Evolutionary conservation across 2,888 invertebrate species (phyloP).

Genomic region (Scaptomyza cyrtandrae): DNA sequence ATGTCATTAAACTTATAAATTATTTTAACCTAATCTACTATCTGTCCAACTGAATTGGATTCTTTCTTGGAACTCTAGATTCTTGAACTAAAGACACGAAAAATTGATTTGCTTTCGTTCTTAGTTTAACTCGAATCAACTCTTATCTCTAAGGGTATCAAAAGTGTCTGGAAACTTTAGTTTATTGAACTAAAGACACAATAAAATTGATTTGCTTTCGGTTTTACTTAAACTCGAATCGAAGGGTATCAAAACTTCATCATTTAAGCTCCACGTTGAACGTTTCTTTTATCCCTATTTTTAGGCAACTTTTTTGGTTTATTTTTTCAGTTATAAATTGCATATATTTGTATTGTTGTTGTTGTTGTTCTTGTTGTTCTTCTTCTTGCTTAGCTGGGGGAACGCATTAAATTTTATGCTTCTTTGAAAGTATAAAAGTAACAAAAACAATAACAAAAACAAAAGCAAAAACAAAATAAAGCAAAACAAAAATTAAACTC

Average conservation of each 20-base stretch:
- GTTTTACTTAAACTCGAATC: too few species aligned
- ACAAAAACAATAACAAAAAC: not conserved
- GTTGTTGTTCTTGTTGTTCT: too few species aligned
- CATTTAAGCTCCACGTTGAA: not conserved
- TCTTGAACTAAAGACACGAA: not conserved
- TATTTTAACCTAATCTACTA: too few species aligned
- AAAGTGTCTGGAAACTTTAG: too few species aligned
- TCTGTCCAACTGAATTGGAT: too few species aligned
- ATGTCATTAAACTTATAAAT: too few species aligned
- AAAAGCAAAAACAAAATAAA: constrained; percentile 4
- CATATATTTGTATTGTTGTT: constrained; percentile 60
- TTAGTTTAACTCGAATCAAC: too few species aligned
- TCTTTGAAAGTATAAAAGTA: constrained; percentile 45
- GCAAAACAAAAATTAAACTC: constrained; percentile 12
- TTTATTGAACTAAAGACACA: not conserved
- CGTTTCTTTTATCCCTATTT: constrained; percentile 30
- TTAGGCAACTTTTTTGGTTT: constrained; percentile 60
- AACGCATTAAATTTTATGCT: constrained; percentile 67
- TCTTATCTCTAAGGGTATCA: not conserved
- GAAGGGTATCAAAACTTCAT: not conserved
- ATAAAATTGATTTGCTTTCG: too few species aligned
- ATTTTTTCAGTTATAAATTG: constrained; percentile 60
- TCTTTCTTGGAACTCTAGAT: too few species aligned
- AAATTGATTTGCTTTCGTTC: too few species aligned
- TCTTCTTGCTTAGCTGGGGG: constrained; percentile 35